A percentile compares a stretch with the other conserved stretches of the same genome.
Evolutionary conservation across 1,140 invertebrate species (phyloP).

Genomic region (Heliconius hewitsoni): DNA sequence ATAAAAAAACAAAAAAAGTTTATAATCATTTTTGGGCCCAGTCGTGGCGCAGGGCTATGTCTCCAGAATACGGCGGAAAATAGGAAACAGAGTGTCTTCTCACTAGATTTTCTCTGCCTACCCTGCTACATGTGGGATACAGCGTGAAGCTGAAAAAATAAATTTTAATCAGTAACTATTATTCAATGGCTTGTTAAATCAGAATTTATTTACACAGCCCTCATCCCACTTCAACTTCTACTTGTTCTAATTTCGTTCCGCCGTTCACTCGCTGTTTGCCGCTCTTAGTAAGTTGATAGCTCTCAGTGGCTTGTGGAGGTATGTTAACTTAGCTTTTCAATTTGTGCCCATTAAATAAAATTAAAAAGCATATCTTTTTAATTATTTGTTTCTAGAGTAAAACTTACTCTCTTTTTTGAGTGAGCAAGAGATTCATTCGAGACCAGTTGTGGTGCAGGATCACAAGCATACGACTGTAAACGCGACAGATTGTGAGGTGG

Average conservation of each 20-base stretch:
- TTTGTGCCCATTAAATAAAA: not conserved
- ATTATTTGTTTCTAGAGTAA: not conserved
- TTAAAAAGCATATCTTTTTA: not conserved
- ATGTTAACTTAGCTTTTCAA: conserved; percentile 20
- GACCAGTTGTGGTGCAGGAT: too few species aligned
- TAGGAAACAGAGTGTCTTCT: too few species aligned
- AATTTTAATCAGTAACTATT: not conserved
- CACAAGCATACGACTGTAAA: too few species aligned
- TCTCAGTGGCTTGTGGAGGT: conserved; percentile 24
- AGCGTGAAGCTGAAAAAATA: too few species aligned
- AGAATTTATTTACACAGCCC: conserved; percentile 14
- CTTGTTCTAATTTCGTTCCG: conserved; percentile 21
- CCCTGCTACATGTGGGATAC: too few species aligned
- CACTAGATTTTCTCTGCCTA: too few species aligned
- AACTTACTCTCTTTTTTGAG: not conserved
- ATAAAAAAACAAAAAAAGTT: too few species aligned
- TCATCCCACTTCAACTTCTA: not conserved
- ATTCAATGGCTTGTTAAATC: conserved; percentile 12
- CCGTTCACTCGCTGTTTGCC: conserved; percentile 16
- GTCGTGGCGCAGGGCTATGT: too few species aligned
- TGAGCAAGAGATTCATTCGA: too few species aligned
- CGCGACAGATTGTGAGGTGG: too few species aligned
- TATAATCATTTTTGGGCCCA: too few species aligned
- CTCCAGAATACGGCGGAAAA: too few species aligned
- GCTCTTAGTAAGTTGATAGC: conserved; percentile 31